These are phyloP conservation scores for Holothuria leucospilota DNA, from an alignment of 53 echinoderm and acorn worm species.

Conservation along the genomic window DNA sequence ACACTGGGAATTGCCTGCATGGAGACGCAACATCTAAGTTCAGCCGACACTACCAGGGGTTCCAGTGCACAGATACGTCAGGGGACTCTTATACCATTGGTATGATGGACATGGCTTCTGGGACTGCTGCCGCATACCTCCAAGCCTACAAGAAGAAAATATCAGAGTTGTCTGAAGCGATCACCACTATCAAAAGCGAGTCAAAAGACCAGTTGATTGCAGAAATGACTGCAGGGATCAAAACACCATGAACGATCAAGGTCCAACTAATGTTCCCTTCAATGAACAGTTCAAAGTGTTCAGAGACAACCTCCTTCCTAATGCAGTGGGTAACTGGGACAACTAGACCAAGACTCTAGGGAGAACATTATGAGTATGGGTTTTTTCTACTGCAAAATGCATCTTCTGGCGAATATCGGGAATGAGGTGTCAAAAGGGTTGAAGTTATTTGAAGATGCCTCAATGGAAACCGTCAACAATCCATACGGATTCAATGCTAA, in stretches of 20 bases:
- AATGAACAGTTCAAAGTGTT: not conserved
- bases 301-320: not conserved
- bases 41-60: not conserved
- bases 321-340: not conserved
- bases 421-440: not conserved
- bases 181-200: not conserved
- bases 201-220: not conserved
- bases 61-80: constrained; percentile 7
- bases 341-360: not conserved
- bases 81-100: not conserved
- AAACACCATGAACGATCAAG: not conserved
- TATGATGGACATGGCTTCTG: constrained; percentile 3
- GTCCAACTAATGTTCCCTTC: not conserved
- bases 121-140: not conserved
- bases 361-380: not conserved
- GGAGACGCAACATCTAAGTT: constrained; percentile 10
- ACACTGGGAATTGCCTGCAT: not conserved
- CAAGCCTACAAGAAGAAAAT: constrained; percentile 2
- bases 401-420: not conserved
- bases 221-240: not conserved
- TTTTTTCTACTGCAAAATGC: constrained; percentile 15
- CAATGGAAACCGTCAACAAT: not conserved
- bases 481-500: not conserved
- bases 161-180: not conserved
- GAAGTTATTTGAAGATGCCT: not conserved